Conservation (phyloP, 2,888 invertebrate genomes). For the Sylvicola fuscatus region DNA sequence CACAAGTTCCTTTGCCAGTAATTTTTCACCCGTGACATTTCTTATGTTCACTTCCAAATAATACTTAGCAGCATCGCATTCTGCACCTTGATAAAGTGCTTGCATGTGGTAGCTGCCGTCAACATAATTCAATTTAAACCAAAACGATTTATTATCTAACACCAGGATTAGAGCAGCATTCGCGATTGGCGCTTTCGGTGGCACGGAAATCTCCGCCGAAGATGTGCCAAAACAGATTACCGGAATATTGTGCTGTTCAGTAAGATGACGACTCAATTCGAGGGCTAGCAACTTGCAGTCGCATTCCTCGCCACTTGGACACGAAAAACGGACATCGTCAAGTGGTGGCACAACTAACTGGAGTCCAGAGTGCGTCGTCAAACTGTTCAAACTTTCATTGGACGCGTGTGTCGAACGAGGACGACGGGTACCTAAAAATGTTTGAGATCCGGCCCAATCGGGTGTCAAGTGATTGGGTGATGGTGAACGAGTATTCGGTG, state of each 20-base stretch:
- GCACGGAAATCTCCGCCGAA: constrained; percentile 13
- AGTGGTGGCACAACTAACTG: constrained; percentile 5
- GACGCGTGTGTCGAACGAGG: constrained; percentile 9
- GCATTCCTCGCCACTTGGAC: constrained; percentile 9
- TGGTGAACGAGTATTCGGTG: not conserved
- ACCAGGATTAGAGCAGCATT: constrained; percentile 12
- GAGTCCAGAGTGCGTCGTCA: constrained; percentile 4
- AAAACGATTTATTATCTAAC: constrained; percentile 12
- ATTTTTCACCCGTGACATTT: constrained; percentile 8
- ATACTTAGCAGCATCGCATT: constrained; percentile 15
- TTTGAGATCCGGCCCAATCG: constrained; percentile 2
- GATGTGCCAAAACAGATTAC: constrained; percentile 12
- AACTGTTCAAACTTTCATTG: constrained; percentile 5
- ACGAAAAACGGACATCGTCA: constrained; percentile 6
- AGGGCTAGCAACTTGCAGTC: constrained; percentile 10
- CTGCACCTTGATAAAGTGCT: constrained; percentile 13
- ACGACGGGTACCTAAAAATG: constrained; percentile 4
- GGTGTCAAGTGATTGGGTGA: constrained; percentile 2
- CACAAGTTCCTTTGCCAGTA: constrained; percentile 1
- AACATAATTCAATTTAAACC: constrained; percentile 11
- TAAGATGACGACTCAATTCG: constrained; percentile 12
- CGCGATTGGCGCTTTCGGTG: constrained; percentile 13
- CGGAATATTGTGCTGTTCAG: constrained; percentile 12
- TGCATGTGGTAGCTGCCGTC: constrained; percentile 12
- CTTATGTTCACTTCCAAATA: constrained; percentile 17